Percentiles rank a stretch among this genome's conserved stretches.
Conservation (phyloP, 2,113 vertebrate species). For the Gopherus evgoodei region DNA sequence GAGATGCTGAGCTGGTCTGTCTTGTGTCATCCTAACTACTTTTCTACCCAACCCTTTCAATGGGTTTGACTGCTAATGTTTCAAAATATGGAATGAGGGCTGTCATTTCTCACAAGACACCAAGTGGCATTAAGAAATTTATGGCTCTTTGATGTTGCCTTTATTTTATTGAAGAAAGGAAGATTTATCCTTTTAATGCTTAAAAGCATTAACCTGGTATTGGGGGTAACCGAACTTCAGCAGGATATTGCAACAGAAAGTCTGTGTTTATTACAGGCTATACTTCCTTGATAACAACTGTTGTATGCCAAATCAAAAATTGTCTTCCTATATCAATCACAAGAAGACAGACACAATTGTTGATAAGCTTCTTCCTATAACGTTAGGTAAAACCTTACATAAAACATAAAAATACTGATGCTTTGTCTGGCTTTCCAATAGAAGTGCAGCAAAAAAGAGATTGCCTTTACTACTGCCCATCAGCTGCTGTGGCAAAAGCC, state of each 20-base stretch:
- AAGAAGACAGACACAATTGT: background rate
- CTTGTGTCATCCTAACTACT: too few relatives aligned
- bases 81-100: too few relatives aligned
- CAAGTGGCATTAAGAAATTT: background rate
- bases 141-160: background rate
- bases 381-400: background rate
- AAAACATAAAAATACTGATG: background rate
- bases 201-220: background rate
- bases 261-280: background rate
- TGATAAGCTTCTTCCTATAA: background rate
- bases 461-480: background rate
- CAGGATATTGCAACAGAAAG: background rate
- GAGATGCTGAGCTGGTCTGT: background rate
- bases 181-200: background rate
- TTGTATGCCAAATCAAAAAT: background rate
- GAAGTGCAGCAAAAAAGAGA: background rate
- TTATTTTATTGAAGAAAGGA: background rate
- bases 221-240: background rate
- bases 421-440: background rate
- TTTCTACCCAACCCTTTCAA: background rate
- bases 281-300: background rate
- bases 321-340: background rate
- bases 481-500: background rate
- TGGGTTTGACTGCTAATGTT: accelerated
- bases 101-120: background rate